These are phyloP conservation scores for Oasisia sp. DNA, from an alignment of 2,888 invertebrate species.

Conservation along the genomic window DNA sequence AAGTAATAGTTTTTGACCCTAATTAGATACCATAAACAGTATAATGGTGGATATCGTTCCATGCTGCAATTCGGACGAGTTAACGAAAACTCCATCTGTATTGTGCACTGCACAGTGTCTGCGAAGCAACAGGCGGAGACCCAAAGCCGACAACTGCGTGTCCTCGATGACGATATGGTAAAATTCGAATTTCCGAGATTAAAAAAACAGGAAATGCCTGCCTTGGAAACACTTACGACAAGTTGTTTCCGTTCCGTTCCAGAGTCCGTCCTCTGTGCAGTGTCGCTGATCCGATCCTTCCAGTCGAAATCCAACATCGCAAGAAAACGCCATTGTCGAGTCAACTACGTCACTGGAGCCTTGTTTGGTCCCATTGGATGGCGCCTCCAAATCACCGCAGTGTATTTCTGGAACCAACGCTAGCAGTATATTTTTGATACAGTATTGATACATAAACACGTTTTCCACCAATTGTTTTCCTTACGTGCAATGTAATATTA, in stretches of 20 bases:
- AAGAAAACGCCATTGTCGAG: not conserved
- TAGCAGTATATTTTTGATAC: not conserved
- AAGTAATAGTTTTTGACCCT: too few relatives aligned
- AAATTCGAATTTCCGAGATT: not conserved
- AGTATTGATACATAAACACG: not conserved
- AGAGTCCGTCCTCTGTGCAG: not conserved
- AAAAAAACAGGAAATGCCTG: not conserved
- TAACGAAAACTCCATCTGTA: too few relatives aligned
- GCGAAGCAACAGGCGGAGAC: too few relatives aligned
- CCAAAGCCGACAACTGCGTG: too few relatives aligned
- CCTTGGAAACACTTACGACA: not conserved
- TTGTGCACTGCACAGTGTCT: too few relatives aligned
- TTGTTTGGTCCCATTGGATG: not conserved
- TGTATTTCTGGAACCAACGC: not conserved
- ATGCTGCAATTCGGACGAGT: too few relatives aligned
- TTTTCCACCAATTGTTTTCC: not conserved
- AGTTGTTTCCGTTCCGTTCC: not conserved
- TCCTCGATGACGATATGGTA: too few relatives aligned
- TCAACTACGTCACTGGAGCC: not conserved
- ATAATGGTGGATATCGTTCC: too few relatives aligned
- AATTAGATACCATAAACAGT: too few relatives aligned
- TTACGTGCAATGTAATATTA: not conserved
- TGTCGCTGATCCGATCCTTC: not conserved
- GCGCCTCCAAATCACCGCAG: not conserved
- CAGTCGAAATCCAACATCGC: not conserved